Evolutionary conservation across 2,113 vertebrate species (phyloP), one percentile per base, ranked within the genome.

Genomic region (Lophius piscatorius): DNA sequence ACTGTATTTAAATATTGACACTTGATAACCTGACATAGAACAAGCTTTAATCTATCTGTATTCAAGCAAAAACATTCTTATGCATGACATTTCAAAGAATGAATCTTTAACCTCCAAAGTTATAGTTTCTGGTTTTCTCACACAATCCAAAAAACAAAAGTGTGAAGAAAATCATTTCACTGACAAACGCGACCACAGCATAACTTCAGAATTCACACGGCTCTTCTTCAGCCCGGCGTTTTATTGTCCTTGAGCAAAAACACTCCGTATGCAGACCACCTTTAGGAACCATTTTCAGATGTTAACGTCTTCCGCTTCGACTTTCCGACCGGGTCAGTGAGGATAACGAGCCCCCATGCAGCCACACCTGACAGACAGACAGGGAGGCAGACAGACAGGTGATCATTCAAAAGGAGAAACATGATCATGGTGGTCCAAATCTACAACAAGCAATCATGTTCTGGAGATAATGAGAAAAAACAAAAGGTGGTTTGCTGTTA

Each of bases 281-380:
- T 33, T 9, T 5, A 16, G 14, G 1, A 13, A 45, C 22, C 6
- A 16, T 16, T 8, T 40, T 16, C 18, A 9, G 2, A 9, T 8
- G 16, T 18, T 82, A 46, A 68, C 3, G 70, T 63, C 59, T 79
- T 78, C 69, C 5, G 72, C 18, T 68, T 38, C 1, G 58, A 0
- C 74, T 81, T 90, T 63, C 81, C 84, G 12, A 84, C 84, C 40
- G 91, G 91, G 80, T 91, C 87, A 61, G 70, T 45, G 3, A 91
- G 31, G 31, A 92, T 1, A 10, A 89, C 85, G 2, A 85, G 0
- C 8, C 89, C 90, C 88, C 83, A 91, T 0, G 87, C 44, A 11
- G 79, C 79, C 78, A 92, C n/a, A 78, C 85, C 91, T 91, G 41
- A 4, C 29, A 35, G 2, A 39, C 0, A 42, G 34, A 50, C 8